Evolutionary conservation across 2,888 invertebrate genomes (phyloP).

Genomic region (Watsonalla cultraria): DNA sequence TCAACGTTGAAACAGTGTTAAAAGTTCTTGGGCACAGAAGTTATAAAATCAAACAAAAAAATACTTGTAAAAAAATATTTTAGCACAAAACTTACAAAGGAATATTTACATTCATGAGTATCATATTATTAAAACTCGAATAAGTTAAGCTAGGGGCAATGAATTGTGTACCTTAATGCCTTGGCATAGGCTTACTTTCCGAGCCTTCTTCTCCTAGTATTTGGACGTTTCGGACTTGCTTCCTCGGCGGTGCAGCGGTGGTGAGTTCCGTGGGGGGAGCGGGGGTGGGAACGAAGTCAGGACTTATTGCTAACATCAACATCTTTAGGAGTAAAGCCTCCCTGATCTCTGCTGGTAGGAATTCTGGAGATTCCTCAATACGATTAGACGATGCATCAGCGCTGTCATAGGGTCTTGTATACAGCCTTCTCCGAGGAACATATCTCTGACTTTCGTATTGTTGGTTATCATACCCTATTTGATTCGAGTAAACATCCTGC

Average conservation of each 20-base stretch:
- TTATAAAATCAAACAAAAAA: conserved; percentile 27
- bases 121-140: conserved; percentile 35
- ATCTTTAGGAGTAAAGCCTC: conserved; percentile 85
- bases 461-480: conserved; percentile 53
- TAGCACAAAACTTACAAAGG: conserved; percentile 44
- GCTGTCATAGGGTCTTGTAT: conserved; percentile 60
- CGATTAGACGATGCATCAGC: conserved; percentile 61
- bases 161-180: conserved; percentile 37
- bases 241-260: conserved; percentile 71
- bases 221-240: conserved; percentile 84
- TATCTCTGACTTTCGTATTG: conserved; percentile 72
- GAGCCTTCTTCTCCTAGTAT: conserved; percentile 82
- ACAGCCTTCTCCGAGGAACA: conserved; percentile 58
- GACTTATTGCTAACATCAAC: conserved; percentile 85
- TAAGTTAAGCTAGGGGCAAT: conserved; percentile 32
- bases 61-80: conserved; percentile 25
- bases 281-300: conserved; percentile 71
- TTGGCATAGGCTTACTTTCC: conserved; percentile 49
- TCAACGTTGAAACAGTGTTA: too few species aligned
- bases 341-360: conserved; percentile 83
- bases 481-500: conserved; percentile 59
- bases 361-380: conserved; percentile 76
- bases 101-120: conserved; percentile 62
- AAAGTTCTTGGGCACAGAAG: too few species aligned
- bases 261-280: conserved; percentile 65